Evolutionary conservation across 2,113 vertebrate species (phyloP), one percentile per base, ranked within the genome.

Genomic region (Mobula hypostoma): DNA sequence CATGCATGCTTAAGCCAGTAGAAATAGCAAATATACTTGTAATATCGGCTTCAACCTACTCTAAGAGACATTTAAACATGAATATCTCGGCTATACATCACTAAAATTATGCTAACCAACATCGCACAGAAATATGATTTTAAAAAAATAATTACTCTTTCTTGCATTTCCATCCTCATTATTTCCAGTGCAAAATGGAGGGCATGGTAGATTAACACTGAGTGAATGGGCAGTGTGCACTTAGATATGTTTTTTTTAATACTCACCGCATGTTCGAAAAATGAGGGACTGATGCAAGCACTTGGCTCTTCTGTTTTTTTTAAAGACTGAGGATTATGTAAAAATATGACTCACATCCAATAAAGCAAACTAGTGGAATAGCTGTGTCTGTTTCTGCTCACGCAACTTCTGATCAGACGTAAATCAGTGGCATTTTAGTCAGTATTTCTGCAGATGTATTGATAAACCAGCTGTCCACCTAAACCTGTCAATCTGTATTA

Each of bases 1-100:
- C 94, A 88, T 95, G 95, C 94, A 90, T 94, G 94, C 94, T 74
- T 74, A 93, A 93, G 70, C 91, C 91, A 93, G 91, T 93, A 74
- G 91, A 29, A 93, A 93, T 93, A 93, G 91, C 91, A 93, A 93
- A 93, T 93, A 56, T 56, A 92, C 66, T 92, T 92, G 88, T 72
- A 93, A 74, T 36, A 93, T 74, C 40, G 74, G 68, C 91, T 93
- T 93, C 68, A 93, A 56, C 91, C 91, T 74, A 93, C 70, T 93
- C 91, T 74, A 93, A 93, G 70, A 74, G 70, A 74, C 68, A 93
- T 93, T 93, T 93, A 76, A 93, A 48, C 68, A 93, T 8, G 8
- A 56, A 76, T 93, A 93, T 76, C 91, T 93, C 70, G n/a, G 91
- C 68, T 48, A 93, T 74, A 9, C 91, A 72, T 93, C 68, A 19